Conservation (phyloP, 2,113 vertebrate species). For the Taurulus bubalis region DNA sequence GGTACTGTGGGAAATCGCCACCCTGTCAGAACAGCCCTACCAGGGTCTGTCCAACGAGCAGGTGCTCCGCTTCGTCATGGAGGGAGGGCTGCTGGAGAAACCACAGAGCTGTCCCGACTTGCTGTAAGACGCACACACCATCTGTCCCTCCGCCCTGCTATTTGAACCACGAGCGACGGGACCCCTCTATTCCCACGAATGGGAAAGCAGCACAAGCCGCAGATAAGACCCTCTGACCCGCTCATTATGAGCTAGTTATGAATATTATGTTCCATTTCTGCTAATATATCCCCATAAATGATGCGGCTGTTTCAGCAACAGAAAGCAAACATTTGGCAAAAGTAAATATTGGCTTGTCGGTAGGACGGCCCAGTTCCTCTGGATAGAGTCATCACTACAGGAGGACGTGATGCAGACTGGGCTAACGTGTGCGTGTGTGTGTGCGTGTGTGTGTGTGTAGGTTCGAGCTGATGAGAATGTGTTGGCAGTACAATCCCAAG, state of each 20-base stretch:
- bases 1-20: conserved; percentile 97
- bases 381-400: conserved; percentile 21
- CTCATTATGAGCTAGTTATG: too few relatives aligned
- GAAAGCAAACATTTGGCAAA: conserved; percentile 53
- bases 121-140: conserved; percentile 85
- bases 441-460: conserved; percentile 73
- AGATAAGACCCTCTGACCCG: too few relatives aligned
- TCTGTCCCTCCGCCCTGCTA: conserved; percentile 3
- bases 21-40: conserved; percentile 95
- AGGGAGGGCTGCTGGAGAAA: conserved; percentile 96
- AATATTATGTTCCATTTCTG: too few relatives aligned
- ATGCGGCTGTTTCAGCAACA: conserved; percentile 45
- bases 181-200: conserved; percentile 8
- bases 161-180: too few relatives aligned
- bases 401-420: conserved; percentile 13
- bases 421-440: conserved; percentile 24
- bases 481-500: conserved; percentile 99
- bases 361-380: conserved; percentile 26
- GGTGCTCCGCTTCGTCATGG: conserved; percentile 98
- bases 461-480: conserved; percentile 98
- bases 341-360: conserved; percentile 52
- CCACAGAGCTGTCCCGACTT: conserved; percentile 97
- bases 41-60: conserved; percentile 99
- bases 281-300: too few relatives aligned
- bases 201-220: background rate